Evolutionary conservation across 2,797 vertebrate species (phyloP).

Genomic region (Anguilla anguilla): DNA sequence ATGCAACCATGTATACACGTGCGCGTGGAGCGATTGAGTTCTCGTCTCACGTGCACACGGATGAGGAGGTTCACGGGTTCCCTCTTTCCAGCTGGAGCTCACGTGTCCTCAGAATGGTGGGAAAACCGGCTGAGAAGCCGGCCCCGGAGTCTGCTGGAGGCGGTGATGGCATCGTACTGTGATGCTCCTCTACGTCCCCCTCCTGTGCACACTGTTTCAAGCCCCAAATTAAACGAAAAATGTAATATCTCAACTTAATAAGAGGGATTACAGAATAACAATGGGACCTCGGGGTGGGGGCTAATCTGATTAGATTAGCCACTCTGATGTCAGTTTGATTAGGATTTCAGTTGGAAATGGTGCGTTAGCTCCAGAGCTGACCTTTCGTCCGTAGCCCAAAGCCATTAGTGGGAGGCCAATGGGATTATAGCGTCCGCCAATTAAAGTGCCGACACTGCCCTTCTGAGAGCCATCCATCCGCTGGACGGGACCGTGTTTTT

Average conservation of each 20-base stretch:
- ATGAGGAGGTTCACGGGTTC: not conserved
- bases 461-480: not conserved
- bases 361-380: slow-evolving; percentile 37
- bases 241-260: slow-evolving; percentile 37
- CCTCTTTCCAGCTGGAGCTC: not conserved
- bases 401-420: slow-evolving; percentile 37
- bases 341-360: slow-evolving; percentile 31
- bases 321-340: slow-evolving; percentile 27
- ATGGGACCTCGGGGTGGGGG: slow-evolving; percentile 16
- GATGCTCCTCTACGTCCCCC: not conserved
- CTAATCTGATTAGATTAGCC: slow-evolving; percentile 33
- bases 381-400: slow-evolving; percentile 39
- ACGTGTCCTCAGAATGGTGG: not conserved
- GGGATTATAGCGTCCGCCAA: slow-evolving; percentile 44
- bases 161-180: not conserved
- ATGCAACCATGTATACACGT: too few relatives aligned
- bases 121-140: not conserved
- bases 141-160: not conserved
- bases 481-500: not conserved
- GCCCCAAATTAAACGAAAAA: slow-evolving; percentile 9
- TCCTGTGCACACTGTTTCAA: not conserved
- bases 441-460: slow-evolving; percentile 33
- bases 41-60: not conserved
- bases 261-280: slow-evolving; percentile 23
- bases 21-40: too few relatives aligned